phyloP scores from a whole-genome alignment of 2,797 vertebrate genomes.

The Macroramphosus scolopax region DNA sequence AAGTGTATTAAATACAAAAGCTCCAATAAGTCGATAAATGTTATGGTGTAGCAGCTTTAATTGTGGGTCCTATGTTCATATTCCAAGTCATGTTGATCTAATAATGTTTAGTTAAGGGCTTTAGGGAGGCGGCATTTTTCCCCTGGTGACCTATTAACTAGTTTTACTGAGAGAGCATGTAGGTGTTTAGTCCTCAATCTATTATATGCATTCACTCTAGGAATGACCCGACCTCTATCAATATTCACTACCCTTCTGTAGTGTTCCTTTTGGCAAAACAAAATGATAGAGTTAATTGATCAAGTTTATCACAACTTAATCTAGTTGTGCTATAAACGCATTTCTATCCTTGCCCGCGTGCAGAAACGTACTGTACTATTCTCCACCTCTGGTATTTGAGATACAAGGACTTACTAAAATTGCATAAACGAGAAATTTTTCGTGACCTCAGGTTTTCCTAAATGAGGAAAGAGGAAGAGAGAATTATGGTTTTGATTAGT shows the following conservation, averaged over 20 bases:
- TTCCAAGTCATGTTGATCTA: slow-evolving; percentile 30
- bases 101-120: slow-evolving; percentile 40
- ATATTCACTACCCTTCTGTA: not conserved
- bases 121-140: slow-evolving; percentile 23
- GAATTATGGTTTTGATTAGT: slow-evolving; percentile 68
- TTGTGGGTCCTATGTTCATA: slow-evolving; percentile 11
- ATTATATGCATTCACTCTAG: not conserved
- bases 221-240: slow-evolving; percentile 4
- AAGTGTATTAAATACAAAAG: not conserved
- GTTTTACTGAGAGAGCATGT: slow-evolving; percentile 22
- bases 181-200: slow-evolving; percentile 1
- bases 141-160: slow-evolving; percentile 49
- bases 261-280: too few relatives aligned
- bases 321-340: too few relatives aligned
- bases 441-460: not conserved
- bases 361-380: slow-evolving; percentile 16
- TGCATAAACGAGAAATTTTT: slow-evolving; percentile 1
- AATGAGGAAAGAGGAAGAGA: slow-evolving; percentile 11
- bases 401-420: slow-evolving; percentile 3
- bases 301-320: too few relatives aligned
- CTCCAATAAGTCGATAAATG: slow-evolving; percentile 8
- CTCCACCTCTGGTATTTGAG: slow-evolving; percentile 15
- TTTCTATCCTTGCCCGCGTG: not conserved
- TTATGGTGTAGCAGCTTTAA: slow-evolving; percentile 7
- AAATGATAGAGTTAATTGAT: too few relatives aligned